Evolutionary conservation across 37 sponge, comb jelly and placozoan species (phyloP), one percentile per base, ranked within the genome.

Genomic region (Haliclona indistincta): DNA sequence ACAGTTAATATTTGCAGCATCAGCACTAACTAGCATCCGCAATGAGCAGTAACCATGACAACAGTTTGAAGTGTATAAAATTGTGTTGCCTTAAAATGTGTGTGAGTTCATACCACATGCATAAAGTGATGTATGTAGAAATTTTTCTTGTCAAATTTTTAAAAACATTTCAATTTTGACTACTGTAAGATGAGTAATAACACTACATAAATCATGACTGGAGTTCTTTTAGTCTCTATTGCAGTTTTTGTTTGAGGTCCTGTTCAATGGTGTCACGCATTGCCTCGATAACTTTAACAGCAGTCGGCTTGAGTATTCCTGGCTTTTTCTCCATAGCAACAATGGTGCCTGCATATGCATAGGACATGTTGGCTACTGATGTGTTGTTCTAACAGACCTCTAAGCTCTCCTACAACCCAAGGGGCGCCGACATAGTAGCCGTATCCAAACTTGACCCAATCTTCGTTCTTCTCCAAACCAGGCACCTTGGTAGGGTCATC

Each of bases 351-450:
- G 53, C 30, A 49, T 22, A 23, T 11, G 10, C 25, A 43, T 23
- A 30, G 7, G 0, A 71, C 5, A 71, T 70, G 1, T 71, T 80
- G 20, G 71, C 81, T 80, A 38, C 30, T 26, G 25, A 23, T 11
- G 10, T 29, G 26, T 23, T 25, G 7, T 0, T 47, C 2, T 62
- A 17, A 17, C 56, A 25, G 34, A 82, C 83, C 83, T 74, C 49
- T 82, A 11, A 29, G 35, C 15, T 67, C 54, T 0, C 83, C 83
- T 15, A 74, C 83, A 52, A 35, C 64, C 83, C 83, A 82, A 23
- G 83, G 83, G 6, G 75, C 83, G n/a, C 83, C 83, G 8, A 73
- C 68, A 67, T 82, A 82, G 83, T 82, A 82, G 44, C 68, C 62
- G n/a, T 74, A 82, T 36, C 75, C 75, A 55, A 67, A 82, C 23